Conservation (phyloP, 2,113 vertebrate genomes). For the Hydrolagus affinis region DNA sequence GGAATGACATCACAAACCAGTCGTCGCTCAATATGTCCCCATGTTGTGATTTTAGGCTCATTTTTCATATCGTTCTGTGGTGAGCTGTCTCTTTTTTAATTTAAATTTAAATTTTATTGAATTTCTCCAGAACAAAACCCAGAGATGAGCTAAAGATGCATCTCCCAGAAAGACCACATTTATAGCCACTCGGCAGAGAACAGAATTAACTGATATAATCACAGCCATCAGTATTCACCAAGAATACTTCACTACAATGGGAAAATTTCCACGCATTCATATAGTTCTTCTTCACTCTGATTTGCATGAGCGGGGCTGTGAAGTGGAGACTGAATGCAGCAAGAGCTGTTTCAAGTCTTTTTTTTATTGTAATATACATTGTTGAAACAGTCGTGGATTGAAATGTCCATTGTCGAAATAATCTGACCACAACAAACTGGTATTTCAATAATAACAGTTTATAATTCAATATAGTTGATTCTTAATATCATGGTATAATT, state of each 20-base stretch:
- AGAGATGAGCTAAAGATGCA: background rate
- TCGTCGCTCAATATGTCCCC: conserved; percentile 19
- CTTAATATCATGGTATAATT: too few relatives aligned
- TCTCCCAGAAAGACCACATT: conserved; percentile 15
- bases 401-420: too few relatives aligned
- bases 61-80: background rate
- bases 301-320: background rate
- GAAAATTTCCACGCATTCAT: background rate
- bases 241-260: background rate
- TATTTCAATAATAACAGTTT: too few relatives aligned
- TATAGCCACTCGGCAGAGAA: background rate
- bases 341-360: background rate
- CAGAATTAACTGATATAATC: conserved; percentile 25
- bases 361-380: too few relatives aligned
- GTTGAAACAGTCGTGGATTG: too few relatives aligned
- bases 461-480: too few relatives aligned
- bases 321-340: background rate
- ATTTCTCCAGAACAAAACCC: background rate
- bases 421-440: too few relatives aligned
- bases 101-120: conserved; percentile 30
- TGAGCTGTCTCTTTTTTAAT: conserved; percentile 2
- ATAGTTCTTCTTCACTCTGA: background rate
- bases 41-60: conserved; percentile 1
- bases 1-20: background rate
- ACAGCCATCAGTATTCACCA: background rate